These are phyloP conservation scores for Pomacea canaliculata DNA, from an alignment of 2,888 invertebrate species.

Conservation along the genomic window DNA sequence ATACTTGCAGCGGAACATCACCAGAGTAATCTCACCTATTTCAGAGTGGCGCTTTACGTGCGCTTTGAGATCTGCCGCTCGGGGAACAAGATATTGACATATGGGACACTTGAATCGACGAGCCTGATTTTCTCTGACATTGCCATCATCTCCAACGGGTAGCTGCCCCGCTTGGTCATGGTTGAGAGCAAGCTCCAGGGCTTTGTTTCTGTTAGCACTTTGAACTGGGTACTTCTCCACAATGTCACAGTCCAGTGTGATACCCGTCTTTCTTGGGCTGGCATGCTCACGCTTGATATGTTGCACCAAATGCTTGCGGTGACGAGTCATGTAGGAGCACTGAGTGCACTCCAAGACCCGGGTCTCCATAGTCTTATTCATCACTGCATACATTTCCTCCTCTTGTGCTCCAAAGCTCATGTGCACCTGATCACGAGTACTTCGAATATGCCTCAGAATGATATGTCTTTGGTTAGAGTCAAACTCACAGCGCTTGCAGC, in stretches of 20 bases:
- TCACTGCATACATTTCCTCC: constrained; percentile 35
- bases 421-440: constrained; percentile 33
- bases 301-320: constrained; percentile 37
- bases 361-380: constrained; percentile 35
- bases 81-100: constrained; percentile 40
- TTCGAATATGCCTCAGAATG: constrained; percentile 36
- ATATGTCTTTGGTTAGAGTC: constrained; percentile 40
- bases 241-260: constrained; percentile 25
- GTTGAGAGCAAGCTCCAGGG: constrained; percentile 19
- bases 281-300: constrained; percentile 38
- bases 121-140: constrained; percentile 33
- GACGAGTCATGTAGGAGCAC: constrained; percentile 41
- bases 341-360: constrained; percentile 38
- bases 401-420: constrained; percentile 28
- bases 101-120: constrained; percentile 41
- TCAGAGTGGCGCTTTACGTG: constrained; percentile 42
- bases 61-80: constrained; percentile 39
- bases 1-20: constrained; percentile 40
- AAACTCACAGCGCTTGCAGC: constrained; percentile 40
- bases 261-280: constrained; percentile 29
- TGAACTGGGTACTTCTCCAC: constrained; percentile 25
- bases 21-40: constrained; percentile 38
- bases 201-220: constrained; percentile 13
- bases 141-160: constrained; percentile 22
- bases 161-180: constrained; percentile 24